These are phyloP conservation scores for Sitophilus oryzae DNA, from an alignment of 1,140 invertebrate species.

Conservation along the genomic window DNA sequence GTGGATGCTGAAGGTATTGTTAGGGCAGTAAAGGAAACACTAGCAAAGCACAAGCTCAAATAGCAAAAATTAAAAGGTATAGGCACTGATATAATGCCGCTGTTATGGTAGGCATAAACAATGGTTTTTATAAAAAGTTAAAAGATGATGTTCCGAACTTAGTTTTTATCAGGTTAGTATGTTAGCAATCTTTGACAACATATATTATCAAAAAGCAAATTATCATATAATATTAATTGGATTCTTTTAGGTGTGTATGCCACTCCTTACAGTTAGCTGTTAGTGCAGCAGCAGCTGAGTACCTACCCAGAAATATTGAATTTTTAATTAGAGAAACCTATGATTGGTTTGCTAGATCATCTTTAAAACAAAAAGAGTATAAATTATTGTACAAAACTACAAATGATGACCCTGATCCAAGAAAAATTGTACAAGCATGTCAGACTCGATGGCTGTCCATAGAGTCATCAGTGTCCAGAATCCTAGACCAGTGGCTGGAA, in stretches of 20 bases:
- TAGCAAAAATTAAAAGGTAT: no score
- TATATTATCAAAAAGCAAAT: no score
- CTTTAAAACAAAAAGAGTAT: conserved; percentile 27
- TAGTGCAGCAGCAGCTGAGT: conserved; percentile 14
- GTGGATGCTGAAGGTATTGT: conserved; percentile 15
- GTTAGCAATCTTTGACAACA: no score
- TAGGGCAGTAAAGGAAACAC: conserved; percentile 6
- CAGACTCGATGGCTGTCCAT: conserved; percentile 43
- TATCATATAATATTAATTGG: no score
- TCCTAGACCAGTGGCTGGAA: conserved; percentile 36
- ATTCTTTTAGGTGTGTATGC: conserved; percentile 13
- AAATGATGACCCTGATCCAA: conserved; percentile 39
- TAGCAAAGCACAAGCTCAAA: no score
- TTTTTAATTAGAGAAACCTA: conserved; percentile 42
- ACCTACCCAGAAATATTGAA: conserved; percentile 41
- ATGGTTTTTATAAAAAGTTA: no score
- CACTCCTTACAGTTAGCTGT: conserved; percentile 16
- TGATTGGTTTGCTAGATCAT: conserved; percentile 38
- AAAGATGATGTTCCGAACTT: no score
- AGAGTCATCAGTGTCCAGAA: conserved; percentile 32
- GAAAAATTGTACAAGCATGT: conserved; percentile 39
- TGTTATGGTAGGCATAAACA: no score
- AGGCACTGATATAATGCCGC: no score
- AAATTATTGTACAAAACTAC: conserved; percentile 37
- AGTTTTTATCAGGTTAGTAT: no score